Conservation (phyloP, 1,140 invertebrate genomes). For the Drosophila santomea region DNA sequence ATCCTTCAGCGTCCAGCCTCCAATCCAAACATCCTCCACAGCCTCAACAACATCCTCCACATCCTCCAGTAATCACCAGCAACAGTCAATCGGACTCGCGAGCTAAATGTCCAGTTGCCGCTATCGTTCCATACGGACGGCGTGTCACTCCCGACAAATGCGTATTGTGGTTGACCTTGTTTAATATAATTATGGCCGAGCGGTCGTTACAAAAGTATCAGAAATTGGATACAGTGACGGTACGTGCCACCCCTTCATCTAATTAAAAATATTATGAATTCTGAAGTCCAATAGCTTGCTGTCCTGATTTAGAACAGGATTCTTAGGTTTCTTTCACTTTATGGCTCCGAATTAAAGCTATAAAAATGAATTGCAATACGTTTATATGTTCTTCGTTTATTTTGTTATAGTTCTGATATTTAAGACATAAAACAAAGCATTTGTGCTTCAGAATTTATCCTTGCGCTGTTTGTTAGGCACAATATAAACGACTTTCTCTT, state of each 20-base stretch:
- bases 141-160: conserved; percentile 84
- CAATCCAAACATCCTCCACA: neutral
- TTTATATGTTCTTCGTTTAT: too few species aligned
- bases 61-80: conserved; percentile 13
- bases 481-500: too few species aligned
- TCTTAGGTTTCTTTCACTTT: too few species aligned
- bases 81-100: conserved; percentile 46
- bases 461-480: too few species aligned
- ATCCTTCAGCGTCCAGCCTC: conserved; percentile 9
- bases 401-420: too few species aligned
- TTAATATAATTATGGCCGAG: conserved; percentile 85
- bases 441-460: too few species aligned
- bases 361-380: too few species aligned
- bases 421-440: too few species aligned
- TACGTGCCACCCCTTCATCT: conserved; percentile 45
- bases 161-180: conserved; percentile 84
- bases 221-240: conserved; percentile 85
- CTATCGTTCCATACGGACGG: conserved; percentile 81
- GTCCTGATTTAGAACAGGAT: too few species aligned
- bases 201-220: conserved; percentile 84
- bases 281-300: too few species aligned
- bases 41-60: neutral
- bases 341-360: too few species aligned
- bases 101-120: conserved; percentile 76
- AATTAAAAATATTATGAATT: neutral